Conservation (phyloP, 2,888 invertebrate genomes). For the Abrostola tripartita region DNA sequence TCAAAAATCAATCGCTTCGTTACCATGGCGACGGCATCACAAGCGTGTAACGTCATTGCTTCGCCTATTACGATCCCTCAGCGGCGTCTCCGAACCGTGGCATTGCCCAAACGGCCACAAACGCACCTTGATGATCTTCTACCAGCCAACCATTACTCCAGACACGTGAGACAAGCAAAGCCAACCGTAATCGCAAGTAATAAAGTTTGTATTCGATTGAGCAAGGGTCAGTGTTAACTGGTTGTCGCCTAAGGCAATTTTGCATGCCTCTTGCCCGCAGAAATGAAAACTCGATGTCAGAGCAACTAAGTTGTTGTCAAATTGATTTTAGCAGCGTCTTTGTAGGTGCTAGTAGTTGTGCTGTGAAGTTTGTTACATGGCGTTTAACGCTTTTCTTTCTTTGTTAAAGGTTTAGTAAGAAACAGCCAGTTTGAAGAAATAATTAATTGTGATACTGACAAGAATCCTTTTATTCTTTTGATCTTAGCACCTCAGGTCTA, state of each 20-base stretch:
- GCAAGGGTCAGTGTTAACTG: slow-evolving; percentile 39
- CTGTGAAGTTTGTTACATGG: slow-evolving; percentile 41
- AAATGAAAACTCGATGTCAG: slow-evolving; percentile 73
- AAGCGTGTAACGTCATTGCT: slow-evolving; percentile 63
- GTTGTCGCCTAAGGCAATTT: slow-evolving; percentile 66
- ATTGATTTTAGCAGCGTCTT: slow-evolving; percentile 61
- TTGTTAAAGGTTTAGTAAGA: neutral
- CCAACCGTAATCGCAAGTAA: neutral
- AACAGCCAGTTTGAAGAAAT: too few relatives aligned
- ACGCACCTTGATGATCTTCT: slow-evolving; percentile 54
- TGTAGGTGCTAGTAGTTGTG: slow-evolving; percentile 35
- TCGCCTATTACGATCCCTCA: slow-evolving; percentile 67
- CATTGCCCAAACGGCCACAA: slow-evolving; percentile 55
- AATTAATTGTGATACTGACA: too few relatives aligned
- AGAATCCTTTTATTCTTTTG: too few relatives aligned
- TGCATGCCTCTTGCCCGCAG: slow-evolving; percentile 71
- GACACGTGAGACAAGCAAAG: neutral
- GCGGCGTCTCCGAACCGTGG: slow-evolving; percentile 37
- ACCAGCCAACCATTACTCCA: slow-evolving; percentile 17
- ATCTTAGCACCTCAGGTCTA: too few relatives aligned
- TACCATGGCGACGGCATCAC: slow-evolving; percentile 46
- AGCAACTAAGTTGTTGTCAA: slow-evolving; percentile 66
- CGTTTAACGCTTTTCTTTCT: neutral
- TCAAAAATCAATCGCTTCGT: slow-evolving; percentile 51
- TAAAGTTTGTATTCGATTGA: slow-evolving; percentile 24